Percentiles rank a stretch among this genome's conserved stretches.
These are phyloP conservation scores for Carcharodon carcharias DNA, from an alignment of 2,797 vertebrate genomes.

Conservation along the genomic window DNA sequence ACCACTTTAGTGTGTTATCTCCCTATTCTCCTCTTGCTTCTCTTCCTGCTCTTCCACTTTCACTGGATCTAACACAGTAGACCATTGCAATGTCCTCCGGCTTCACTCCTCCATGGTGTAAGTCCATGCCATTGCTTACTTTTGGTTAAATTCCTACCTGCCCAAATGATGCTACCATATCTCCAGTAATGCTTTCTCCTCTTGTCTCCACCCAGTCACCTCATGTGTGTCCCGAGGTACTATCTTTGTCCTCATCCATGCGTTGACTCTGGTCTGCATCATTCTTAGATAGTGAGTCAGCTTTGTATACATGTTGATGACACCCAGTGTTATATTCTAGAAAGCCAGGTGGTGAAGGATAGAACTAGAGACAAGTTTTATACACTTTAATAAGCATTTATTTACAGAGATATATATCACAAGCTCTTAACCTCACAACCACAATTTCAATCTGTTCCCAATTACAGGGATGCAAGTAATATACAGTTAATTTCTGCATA, in stretches of 20 bases:
- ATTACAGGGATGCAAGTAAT: too few relatives aligned
- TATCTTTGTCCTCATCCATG: neutral
- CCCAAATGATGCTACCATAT: neutral
- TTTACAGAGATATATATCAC: too few relatives aligned
- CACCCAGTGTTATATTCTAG: neutral
- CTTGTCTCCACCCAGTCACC: neutral
- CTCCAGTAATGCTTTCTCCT: neutral
- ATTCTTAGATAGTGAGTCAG: neutral
- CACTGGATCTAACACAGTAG: neutral
- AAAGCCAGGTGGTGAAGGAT: too few relatives aligned
- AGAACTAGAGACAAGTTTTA: too few relatives aligned
- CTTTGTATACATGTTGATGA: neutral
- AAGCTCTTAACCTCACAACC: too few relatives aligned
- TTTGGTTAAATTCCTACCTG: neutral
- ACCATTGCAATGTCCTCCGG: neutral
- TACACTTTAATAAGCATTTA: too few relatives aligned
- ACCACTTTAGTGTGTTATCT: neutral
- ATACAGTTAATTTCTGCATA: too few relatives aligned
- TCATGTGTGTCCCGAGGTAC: neutral
- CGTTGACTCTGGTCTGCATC: neutral
- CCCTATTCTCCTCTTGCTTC: neutral
- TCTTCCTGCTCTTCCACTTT: neutral
- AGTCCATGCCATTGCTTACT: neutral
- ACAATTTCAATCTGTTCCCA: too few relatives aligned
- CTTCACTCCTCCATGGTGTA: neutral